Evolutionary conservation across 2,888 invertebrate species (phyloP).

Genomic region (Ernsta delagoae): DNA sequence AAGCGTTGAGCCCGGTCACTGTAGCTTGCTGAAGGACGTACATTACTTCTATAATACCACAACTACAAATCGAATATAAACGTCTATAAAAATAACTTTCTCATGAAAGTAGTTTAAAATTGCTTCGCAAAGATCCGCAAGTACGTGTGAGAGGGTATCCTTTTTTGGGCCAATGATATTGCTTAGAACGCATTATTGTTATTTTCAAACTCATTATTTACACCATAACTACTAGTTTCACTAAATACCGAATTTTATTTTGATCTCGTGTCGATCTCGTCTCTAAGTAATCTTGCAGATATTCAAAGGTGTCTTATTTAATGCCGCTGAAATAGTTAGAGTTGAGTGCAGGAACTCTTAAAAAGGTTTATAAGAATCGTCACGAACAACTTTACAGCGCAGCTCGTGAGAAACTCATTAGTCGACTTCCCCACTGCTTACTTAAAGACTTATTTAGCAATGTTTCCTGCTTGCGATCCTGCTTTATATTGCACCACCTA

Average conservation of each 20-base stretch:
- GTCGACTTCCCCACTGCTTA: slow-evolving; percentile 2
- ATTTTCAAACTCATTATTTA: too few relatives aligned
- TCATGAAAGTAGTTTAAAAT: too few relatives aligned
- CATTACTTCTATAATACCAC: too few relatives aligned
- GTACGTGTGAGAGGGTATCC: too few relatives aligned
- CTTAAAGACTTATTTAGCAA: background rate
- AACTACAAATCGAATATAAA: too few relatives aligned
- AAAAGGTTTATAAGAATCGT: slow-evolving; percentile 19
- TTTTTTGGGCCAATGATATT: too few relatives aligned
- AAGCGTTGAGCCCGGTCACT: slow-evolving; percentile 69
- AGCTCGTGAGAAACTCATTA: slow-evolving; percentile 4
- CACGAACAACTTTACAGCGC: slow-evolving; percentile 1
- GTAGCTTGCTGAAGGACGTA: slow-evolving; percentile 58
- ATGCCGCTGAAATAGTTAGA: background rate
- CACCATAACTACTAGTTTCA: too few relatives aligned
- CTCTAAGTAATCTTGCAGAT: background rate
- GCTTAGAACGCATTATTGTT: too few relatives aligned
- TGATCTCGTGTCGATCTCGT: too few relatives aligned
- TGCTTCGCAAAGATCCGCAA: too few relatives aligned
- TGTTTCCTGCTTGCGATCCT: background rate
- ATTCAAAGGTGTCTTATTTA: background rate
- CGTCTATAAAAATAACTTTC: too few relatives aligned
- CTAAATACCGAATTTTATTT: too few relatives aligned
- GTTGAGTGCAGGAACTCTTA: background rate
- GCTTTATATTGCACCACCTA: background rate